Base-by-base conservation (phyloP, 30 jellyfish, hydroid and myxozoan genomes). In the Nemopilema nomurai region DNA sequence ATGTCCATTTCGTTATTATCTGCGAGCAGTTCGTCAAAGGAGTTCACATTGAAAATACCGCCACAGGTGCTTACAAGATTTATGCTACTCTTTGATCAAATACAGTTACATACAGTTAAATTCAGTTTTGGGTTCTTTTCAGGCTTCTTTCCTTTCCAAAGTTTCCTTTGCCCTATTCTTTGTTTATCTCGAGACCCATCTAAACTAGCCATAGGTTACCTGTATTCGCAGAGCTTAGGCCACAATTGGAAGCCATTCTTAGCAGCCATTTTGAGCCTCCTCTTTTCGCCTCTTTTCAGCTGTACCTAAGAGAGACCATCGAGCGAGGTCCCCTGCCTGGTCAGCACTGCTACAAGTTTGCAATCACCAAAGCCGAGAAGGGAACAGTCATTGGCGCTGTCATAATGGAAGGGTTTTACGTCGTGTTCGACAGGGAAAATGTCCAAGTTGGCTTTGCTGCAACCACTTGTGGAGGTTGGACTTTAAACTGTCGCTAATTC, bases 321-420 rank as follows among this genome's bases (percentile, higher is more conserved):
- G 99, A 96, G 83, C 74, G 97, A 7, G 99, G 98, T 0, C 98
- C 98, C 7, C 80, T 88, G 52, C 98, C 98, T 23, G 98, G 98
- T 24, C 99, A 96, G 70, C 98, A 96, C 67, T 96, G 99, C 84
- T 96, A 96, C 67, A 96, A 92, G 80, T 96, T 96, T 82, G 99
- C 99, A 57, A 87, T 96, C 22, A 91, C 98, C n/a, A 90, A 90
- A 85, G 98, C 98, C 18, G 99, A 96, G 75, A 96, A 92, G 57
- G 99, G 98, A 8, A 96, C 98, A 8, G 99, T 96, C 28, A 91
- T 96, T n/a, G 99, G 99, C 9, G 99, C 99, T 17, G 98, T 96
- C 20, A 92, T 96, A 29, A 90, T 96, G 98, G 99, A 96, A 83
- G 99, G 99, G 31, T 96, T 96, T 89, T 96, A 96, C 68, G 99